Base-by-base conservation (phyloP, 2,113 vertebrate genomes). In the Lasiurus cinereus region DNA sequence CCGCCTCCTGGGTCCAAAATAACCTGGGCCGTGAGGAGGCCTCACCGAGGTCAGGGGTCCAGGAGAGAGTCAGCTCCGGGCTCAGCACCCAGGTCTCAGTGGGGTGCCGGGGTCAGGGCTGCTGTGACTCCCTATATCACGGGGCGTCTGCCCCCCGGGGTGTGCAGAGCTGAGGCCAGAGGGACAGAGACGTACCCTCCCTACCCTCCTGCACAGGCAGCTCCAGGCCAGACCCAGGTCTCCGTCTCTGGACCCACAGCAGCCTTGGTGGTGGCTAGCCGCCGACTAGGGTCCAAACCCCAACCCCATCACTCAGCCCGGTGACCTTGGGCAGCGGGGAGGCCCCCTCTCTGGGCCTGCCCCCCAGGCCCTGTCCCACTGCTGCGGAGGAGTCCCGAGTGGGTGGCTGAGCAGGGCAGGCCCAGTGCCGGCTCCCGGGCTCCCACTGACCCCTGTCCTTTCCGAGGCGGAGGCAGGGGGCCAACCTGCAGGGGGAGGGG, bases 1-100 rank as follows among this genome's bases (percentile, higher is more conserved):
- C 80, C 2, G 50, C 87, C 84, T 89, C 88, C 88, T 97, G 67
- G 78, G 86, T 74, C 94, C 90, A 97, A 97, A 97, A 97, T 97
- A 97, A 95, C 97, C 79, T 76, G 18, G 78, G 85, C 84, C 0
- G 8, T 88, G 56, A 93, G 82, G 95, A 95, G 90, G 80, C 92
- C 79, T 93, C 88, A 24, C 10, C 16, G 64, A 79, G 74, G 78
- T 86, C 95, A 79, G 92, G 89, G 95, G 94, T 72, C 69, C 46
- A n/a, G 59, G 83, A 8, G 3, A 19, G 93, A 93, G 77, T 98
- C 96, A 78, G 80, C 97, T 98, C 97, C 97, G 4, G 43, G 50
- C 93, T 91, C 56, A 56, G 69, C 79, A 90, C 73, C 82, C 91
- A 77, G 72, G 77, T 97, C 98, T 97, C 97, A 97, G 39, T 93